A percentile compares a stretch with the other conserved stretches of the same genome.
phyloP scores from a whole-genome alignment of 2,113 vertebrate species.

The Arizona elegans region DNA sequence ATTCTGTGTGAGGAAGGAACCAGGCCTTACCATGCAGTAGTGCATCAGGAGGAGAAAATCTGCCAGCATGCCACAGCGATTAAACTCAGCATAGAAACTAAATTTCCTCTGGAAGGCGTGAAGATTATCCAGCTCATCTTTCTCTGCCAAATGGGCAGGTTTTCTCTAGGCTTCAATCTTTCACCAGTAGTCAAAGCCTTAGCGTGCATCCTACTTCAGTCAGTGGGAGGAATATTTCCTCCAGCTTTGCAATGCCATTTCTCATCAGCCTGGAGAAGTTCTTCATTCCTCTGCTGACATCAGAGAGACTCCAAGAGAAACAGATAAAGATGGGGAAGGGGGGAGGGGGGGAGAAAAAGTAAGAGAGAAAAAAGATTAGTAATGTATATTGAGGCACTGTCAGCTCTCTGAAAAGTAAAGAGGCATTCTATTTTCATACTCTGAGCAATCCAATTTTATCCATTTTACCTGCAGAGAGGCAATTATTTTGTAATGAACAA shows the following conservation, averaged over 20 bases:
- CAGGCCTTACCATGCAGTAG: conserved; percentile 87
- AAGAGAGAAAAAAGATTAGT: conserved; percentile 49
- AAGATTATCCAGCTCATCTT: conserved; percentile 74
- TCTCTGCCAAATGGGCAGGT: conserved; percentile 64
- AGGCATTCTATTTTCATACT: not conserved
- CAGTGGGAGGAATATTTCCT: conserved; percentile 73
- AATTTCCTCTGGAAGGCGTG: conserved; percentile 64
- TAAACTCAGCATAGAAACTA: conserved; percentile 71
- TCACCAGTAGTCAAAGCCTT: conserved; percentile 68
- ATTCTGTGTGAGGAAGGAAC: conserved; percentile 52
- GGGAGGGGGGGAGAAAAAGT: not conserved
- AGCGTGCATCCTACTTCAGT: conserved; percentile 69
- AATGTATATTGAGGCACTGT: conserved; percentile 34
- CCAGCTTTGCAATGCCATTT: conserved; percentile 77
- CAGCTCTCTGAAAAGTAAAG: not conserved
- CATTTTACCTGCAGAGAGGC: conserved; percentile 1
- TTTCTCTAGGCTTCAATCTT: conserved; percentile 72
- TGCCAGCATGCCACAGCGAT: conserved; percentile 82
- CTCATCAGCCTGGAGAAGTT: conserved; percentile 74
- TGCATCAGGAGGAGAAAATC: conserved; percentile 93
- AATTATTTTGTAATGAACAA: conserved; percentile 44
- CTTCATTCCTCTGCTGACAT: conserved; percentile 70
- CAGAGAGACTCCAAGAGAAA: conserved; percentile 60
- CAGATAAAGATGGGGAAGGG: not conserved
- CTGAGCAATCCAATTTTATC: conserved; percentile 20